A percentile compares a stretch with the other conserved stretches of the same genome.
phyloP scores from a whole-genome alignment of 2,888 invertebrate genomes.

The Cinara cedri region DNA sequence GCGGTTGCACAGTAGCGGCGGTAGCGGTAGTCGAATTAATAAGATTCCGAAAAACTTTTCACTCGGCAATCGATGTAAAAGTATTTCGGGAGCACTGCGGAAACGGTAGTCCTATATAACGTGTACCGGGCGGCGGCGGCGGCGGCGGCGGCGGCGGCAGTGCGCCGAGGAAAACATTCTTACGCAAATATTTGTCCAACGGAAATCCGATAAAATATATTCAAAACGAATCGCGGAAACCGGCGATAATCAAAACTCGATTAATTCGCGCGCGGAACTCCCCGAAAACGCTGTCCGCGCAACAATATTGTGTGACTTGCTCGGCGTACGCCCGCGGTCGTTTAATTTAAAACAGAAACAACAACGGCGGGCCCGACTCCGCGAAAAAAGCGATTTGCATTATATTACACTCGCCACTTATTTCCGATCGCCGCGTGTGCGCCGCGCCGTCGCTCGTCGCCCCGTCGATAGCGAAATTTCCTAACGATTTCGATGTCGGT shows the following conservation, averaged over 20 bases:
- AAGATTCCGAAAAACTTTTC: slow-evolving; percentile 54
- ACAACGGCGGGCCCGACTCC: slow-evolving; percentile 10
- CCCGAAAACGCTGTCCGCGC: slow-evolving; percentile 6
- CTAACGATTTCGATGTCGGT: no score
- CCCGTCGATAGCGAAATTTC: no score
- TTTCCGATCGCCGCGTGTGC: background rate
- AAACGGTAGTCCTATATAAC: slow-evolving; percentile 16
- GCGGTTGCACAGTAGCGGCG: background rate
- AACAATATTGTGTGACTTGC: slow-evolving; percentile 26
- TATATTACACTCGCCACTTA: background rate
- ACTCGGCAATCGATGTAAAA: slow-evolving; percentile 45
- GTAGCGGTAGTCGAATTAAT: slow-evolving; percentile 52
- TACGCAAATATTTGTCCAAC: slow-evolving; percentile 53
- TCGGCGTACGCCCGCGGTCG: background rate
- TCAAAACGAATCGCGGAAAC: slow-evolving; percentile 37
- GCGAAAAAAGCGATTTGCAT: slow-evolving; percentile 34
- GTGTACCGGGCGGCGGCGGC: no score
- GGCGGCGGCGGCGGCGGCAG: background rate
- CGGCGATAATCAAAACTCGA: slow-evolving; percentile 52
- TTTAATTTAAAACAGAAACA: slow-evolving; percentile 51
- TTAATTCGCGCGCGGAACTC: slow-evolving; percentile 42
- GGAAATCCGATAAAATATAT: slow-evolving; percentile 53
- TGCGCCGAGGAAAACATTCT: slow-evolving; percentile 36
- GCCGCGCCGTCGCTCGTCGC: background rate
- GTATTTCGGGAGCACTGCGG: slow-evolving; percentile 30